Evolutionary conservation across 2,888 invertebrate species (phyloP).

Genomic region (Caenorhabditis sp.): DNA sequence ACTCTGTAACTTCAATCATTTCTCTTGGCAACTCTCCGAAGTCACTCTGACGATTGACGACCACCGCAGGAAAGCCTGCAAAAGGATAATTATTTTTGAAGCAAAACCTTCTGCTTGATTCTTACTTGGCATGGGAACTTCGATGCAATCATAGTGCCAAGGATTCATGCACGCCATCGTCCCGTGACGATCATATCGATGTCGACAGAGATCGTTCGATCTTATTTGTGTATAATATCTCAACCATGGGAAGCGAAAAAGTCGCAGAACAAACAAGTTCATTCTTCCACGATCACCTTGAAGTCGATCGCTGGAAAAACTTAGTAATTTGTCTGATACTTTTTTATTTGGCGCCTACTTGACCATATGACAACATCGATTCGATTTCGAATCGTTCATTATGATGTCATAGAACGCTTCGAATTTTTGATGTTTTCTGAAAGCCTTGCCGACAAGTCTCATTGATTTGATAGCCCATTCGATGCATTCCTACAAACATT

Average conservation of each 20-base stretch:
- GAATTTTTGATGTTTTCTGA: background rate
- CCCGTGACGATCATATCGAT: background rate
- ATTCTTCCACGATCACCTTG: constrained; percentile 5
- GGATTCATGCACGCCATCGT: constrained; percentile 17
- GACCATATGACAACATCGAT: constrained; percentile 5
- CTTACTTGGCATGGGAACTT: background rate
- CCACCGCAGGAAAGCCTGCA: background rate
- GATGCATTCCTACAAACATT: background rate
- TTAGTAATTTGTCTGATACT: background rate
- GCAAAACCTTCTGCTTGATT: background rate
- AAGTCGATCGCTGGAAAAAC: constrained; percentile 10
- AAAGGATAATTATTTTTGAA: background rate
- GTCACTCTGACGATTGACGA: too few relatives aligned
- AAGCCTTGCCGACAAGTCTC: background rate
- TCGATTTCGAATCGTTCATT: background rate
- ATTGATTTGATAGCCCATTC: constrained; percentile 7
- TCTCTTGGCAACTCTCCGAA: too few relatives aligned
- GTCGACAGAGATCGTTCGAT: constrained; percentile 6
- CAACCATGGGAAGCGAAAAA: constrained; percentile 10
- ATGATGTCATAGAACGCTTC: constrained; percentile 10
- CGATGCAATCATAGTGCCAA: constrained; percentile 9
- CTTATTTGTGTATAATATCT: background rate
- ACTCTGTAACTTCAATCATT: too few relatives aligned
- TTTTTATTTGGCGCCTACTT: background rate
- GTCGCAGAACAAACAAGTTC: constrained; percentile 7